Base-by-base conservation (phyloP, 1,140 invertebrate species). In the Neodiprion lecontei region DNA sequence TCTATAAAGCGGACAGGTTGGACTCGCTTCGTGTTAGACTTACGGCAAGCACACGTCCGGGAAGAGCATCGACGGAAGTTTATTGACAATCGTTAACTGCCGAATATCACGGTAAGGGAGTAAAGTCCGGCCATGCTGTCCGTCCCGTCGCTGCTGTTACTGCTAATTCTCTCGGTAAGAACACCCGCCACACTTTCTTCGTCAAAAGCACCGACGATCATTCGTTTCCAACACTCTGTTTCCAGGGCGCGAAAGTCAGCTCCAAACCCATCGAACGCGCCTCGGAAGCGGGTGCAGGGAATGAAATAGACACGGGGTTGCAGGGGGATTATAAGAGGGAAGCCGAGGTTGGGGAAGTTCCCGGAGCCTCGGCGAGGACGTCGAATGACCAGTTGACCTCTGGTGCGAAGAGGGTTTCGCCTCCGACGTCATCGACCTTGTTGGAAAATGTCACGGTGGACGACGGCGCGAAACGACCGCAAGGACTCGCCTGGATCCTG, bases 401-500 rank as follows among this genome's bases (percentile, higher is more conserved):
- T 4, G 9, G 53, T 9, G 53, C 11, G 53, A 14, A 12, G 53
- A 17, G 53, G 53, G n/a, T 61, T 14, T 17, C 53, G 53, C n/a
- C n/a, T 61, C 11, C n/a, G 11, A 61, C 53, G 53, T 9, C 53
- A 61, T 4, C 53, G 53, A 8, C 53, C n/a, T 12, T 14, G 53
- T 61, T 9, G 8, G 11, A 12, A 61, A 69, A 70, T 65, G 21
- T 14, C 50, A 10, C 21, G 53, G 66, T n/a, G 10, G 28, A 78
- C 75, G 69, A 75, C 17, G 11, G 28, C 7, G 23, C 67, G 11
- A 7, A 12, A 8, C 11, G 53, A 61, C 72, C 40, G 21, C 23
- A 72, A 0, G 73, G 70, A 28, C 47, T 74, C 9, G 28, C 79
- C 1, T 83, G 78, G 78, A 71, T 83, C 0, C 17, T 83, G 14